Evolutionary conservation across 2,113 vertebrate genomes (phyloP), one percentile per base, ranked within the genome.

Genomic region (Rhynchopsitta pachyrhyncha): DNA sequence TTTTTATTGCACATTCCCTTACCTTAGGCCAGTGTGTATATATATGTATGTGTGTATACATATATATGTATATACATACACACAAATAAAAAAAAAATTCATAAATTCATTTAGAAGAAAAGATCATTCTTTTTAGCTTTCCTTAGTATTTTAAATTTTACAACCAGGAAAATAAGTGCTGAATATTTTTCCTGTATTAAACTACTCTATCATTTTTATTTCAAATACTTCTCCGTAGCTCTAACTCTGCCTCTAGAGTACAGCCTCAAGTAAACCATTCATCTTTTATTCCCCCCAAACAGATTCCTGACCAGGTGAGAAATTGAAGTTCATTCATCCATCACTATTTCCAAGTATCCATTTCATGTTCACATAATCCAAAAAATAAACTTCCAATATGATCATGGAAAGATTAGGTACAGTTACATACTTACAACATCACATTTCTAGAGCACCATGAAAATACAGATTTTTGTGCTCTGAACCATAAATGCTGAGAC

Each of bases 161-260:
- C 14, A 35, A 88, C 19, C 63, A 63, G 39, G 42, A 91, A 88
- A 92, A 91, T 20, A 93, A 88, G 92, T 24, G 28, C 33, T 22
- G 93, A 85, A 59, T 90, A 92, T 69, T 85, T 85, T 28, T 29
- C 29, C 75, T 37, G 16, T 92, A 88, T 69, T 86, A 90, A 95
- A 71, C 70, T 53, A 66, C 44, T 53, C 4, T 66, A 79, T 57
- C 2, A 31, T 80, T 93, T 95, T 95, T 93, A 81, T 67, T 88
- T 83, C 73, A 86, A 70, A 49, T 25, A 70, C 15, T 63, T 77
- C 35, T 77, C 46, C 22, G 33, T 6, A 76, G 63, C 41, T 83
- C 70, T 78, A 24, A 6, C 69, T 91, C 46, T 59, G 55, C 31
- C 52, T 52, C 37, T 53, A 37, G 37, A n/a, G 11, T 76, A 44